Conservation (phyloP, 2,797 vertebrate species). For the Arnoldichthys spilopterus region DNA sequence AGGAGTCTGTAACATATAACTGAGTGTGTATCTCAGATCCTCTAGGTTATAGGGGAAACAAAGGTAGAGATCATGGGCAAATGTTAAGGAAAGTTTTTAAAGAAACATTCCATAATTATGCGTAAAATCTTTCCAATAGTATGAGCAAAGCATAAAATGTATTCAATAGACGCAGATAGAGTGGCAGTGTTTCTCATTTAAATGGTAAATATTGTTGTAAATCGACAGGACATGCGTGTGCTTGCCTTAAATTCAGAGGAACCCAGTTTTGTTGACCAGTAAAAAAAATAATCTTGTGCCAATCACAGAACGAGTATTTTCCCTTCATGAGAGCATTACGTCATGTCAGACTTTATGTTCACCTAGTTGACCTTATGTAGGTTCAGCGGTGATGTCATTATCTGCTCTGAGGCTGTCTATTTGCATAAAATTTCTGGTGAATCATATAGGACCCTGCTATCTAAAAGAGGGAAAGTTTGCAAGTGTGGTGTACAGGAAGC, state of each 20-base stretch:
- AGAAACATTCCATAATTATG: background rate
- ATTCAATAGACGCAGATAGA: too few relatives aligned
- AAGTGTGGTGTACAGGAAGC: constrained; percentile 50
- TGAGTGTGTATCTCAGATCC: background rate
- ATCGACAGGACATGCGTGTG: too few relatives aligned
- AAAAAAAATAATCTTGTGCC: background rate
- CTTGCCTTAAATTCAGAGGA: constrained; percentile 7
- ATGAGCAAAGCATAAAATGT: too few relatives aligned
- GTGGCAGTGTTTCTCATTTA: too few relatives aligned
- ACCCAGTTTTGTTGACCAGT: background rate
- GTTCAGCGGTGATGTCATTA: constrained; percentile 53
- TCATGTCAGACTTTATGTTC: constrained; percentile 31
- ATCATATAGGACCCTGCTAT: constrained; percentile 58
- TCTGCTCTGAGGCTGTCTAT: constrained; percentile 36
- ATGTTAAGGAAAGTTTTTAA: background rate
- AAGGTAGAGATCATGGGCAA: background rate
- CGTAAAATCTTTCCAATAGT: too few relatives aligned
- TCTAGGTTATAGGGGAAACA: background rate
- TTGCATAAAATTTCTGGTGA: constrained; percentile 69
- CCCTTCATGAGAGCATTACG: constrained; percentile 43
- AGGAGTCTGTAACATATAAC: background rate
- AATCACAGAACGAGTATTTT: constrained; percentile 14
- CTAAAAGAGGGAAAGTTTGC: constrained; percentile 55
- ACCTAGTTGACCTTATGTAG: constrained; percentile 51
- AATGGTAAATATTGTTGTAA: too few relatives aligned